A percentile compares a stretch with the other conserved stretches of the same genome.
Evolutionary conservation across 1,140 invertebrate genomes (phyloP).

Genomic region (Drosophila sp.): DNA sequence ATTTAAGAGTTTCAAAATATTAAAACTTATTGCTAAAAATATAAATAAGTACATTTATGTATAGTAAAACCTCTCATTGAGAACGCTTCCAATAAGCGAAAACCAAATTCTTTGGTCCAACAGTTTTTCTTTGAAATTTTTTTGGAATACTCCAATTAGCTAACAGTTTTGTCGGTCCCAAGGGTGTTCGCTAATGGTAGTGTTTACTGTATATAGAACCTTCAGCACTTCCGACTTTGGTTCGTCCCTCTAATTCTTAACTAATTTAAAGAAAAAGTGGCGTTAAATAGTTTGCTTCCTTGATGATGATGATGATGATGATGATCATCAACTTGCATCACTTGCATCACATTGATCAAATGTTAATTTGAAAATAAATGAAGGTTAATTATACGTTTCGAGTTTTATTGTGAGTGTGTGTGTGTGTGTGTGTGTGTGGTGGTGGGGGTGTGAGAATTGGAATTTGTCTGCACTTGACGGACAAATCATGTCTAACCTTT

Average conservation of each 20-base stretch:
- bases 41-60: too few relatives aligned
- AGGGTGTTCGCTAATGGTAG: too few relatives aligned
- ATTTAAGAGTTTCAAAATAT: too few relatives aligned
- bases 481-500: slow-evolving; percentile 81
- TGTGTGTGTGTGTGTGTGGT: not conserved
- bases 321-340: not conserved
- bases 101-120: too few relatives aligned
- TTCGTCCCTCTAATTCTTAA: not conserved
- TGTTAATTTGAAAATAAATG: slow-evolving; percentile 82
- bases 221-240: not conserved
- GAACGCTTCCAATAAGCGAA: too few relatives aligned
- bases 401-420: not conserved
- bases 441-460: slow-evolving; percentile 39
- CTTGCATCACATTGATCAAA: slow-evolving; percentile 53
- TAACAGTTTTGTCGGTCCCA: too few relatives aligned
- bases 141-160: too few relatives aligned
- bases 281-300: slow-evolving; percentile 42
- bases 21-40: too few relatives aligned
- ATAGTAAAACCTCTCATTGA: too few relatives aligned
- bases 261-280: slow-evolving; percentile 36
- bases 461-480: slow-evolving; percentile 35
- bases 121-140: too few relatives aligned
- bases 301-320: not conserved
- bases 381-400: slow-evolving; percentile 74
- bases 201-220: not conserved